phyloP scores from a whole-genome alignment of 64 coral and sea anemone genomes.

The Actinia tenebrosa region DNA sequence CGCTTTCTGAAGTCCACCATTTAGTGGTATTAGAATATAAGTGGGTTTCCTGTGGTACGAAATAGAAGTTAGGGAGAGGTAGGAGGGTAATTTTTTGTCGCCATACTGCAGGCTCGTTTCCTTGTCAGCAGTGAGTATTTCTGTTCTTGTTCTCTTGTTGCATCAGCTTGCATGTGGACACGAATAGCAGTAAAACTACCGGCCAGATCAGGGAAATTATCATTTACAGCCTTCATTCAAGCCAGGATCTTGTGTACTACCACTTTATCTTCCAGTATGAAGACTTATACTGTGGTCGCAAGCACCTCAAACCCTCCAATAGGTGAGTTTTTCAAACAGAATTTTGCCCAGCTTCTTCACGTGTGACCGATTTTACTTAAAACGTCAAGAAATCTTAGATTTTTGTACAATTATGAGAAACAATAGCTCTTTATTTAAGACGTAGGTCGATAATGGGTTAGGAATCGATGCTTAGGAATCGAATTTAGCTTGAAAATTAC shows the following conservation, averaged over 20 bases:
- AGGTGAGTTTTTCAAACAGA: constrained; percentile 40
- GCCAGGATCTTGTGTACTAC: constrained; percentile 10
- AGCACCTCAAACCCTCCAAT: constrained; percentile 55
- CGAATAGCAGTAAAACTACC: not conserved
- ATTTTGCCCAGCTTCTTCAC: not conserved
- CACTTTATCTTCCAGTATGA: constrained; percentile 30
- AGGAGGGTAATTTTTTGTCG: not conserved
- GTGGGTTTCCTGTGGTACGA: too few relatives aligned
- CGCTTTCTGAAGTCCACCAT: too few relatives aligned
- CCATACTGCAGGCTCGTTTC: not conserved
- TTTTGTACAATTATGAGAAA: not conserved
- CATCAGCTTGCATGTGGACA: constrained; percentile 32
- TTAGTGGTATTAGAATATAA: too few relatives aligned
- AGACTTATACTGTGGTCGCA: constrained; percentile 43
- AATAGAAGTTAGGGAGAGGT: not conserved
- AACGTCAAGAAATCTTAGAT: not conserved
- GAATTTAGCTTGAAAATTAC: too few relatives aligned
- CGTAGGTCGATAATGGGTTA: not conserved
- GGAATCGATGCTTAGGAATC: not conserved
- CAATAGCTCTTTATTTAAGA: not conserved
- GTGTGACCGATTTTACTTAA: not conserved
- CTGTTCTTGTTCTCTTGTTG: not conserved
- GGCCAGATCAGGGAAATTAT: constrained; percentile 24
- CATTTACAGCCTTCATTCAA: not conserved
- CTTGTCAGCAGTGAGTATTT: not conserved